Conservation (phyloP, 2,797 vertebrate genomes). For the Chaenodraco wilsoni region DNA sequence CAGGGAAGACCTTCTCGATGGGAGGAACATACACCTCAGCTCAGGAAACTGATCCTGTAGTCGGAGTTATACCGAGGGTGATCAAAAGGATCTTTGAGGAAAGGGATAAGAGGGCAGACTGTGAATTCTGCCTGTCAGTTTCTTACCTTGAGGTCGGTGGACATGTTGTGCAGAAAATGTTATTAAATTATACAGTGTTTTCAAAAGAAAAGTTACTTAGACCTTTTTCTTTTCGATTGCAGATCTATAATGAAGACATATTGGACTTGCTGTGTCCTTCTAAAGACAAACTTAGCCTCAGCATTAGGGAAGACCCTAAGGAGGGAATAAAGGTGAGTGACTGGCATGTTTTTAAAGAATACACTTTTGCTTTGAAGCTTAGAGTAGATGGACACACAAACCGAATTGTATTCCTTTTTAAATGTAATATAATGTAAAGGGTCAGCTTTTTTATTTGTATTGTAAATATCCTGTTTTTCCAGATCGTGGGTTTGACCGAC, state of each 20-base stretch:
- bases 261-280: conserved; percentile 89
- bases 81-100: conserved; percentile 89
- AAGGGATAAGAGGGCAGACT: conserved; percentile 83
- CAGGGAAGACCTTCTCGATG: conserved; percentile 97
- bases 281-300: conserved; percentile 88
- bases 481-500: conserved; percentile 95
- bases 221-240: conserved; percentile 36
- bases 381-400: background rate
- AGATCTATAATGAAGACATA: conserved; percentile 98
- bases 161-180: background rate
- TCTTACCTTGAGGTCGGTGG: conserved; percentile 93
- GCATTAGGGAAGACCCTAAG: conserved; percentile 95
- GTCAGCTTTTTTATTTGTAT: background rate
- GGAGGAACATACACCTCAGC: conserved; percentile 92
- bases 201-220: conserved; percentile 1
- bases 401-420: background rate
- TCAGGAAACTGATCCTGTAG: conserved; percentile 89
- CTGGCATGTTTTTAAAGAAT: background rate
- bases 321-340: conserved; percentile 93
- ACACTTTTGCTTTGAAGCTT: background rate
- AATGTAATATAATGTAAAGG: background rate
- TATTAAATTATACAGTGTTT: background rate
- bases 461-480: conserved; percentile 17
- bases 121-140: conserved; percentile 87
- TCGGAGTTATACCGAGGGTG: conserved; percentile 95